These are phyloP conservation scores for Glaucidium brasilianum DNA, from an alignment of 2,113 vertebrate species.

Conservation along the genomic window DNA sequence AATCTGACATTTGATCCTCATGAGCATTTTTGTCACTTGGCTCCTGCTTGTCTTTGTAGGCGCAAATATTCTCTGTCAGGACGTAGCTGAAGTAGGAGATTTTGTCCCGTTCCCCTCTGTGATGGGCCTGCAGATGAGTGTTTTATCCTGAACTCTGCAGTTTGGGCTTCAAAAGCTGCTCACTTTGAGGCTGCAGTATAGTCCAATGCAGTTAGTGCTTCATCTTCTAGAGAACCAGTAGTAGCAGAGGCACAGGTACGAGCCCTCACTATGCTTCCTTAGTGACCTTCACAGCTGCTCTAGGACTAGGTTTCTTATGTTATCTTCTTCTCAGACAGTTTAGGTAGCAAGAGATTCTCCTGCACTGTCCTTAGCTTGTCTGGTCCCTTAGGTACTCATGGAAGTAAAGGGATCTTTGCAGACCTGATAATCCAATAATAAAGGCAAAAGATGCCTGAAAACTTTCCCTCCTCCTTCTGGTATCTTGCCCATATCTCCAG, in stretches of 20 bases:
- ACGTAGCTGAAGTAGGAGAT: neutral
- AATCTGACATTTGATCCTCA: neutral
- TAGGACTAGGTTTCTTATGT: neutral
- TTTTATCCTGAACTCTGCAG: neutral
- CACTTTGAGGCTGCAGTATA: neutral
- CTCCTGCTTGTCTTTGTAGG: neutral
- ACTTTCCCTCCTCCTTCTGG: neutral
- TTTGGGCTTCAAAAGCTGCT: neutral
- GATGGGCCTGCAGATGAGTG: neutral
- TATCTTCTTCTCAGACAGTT: neutral
- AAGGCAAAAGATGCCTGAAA: neutral
- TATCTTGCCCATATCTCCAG: neutral
- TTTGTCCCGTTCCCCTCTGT: neutral
- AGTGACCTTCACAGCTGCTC: neutral
- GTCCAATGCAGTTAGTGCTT: neutral
- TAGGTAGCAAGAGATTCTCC: neutral
- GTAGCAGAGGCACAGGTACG: neutral
- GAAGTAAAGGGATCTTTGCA: neutral
- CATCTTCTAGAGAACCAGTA: neutral
- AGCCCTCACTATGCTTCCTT: neutral
- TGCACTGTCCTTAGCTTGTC: neutral
- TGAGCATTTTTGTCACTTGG: slow-evolving; percentile 7
- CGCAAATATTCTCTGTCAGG: neutral
- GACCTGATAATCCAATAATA: neutral
- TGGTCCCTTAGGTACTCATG: neutral